These are phyloP conservation scores for Hyposoter didymator DNA, from an alignment of 2,888 invertebrate genomes.

Conservation along the genomic window DNA sequence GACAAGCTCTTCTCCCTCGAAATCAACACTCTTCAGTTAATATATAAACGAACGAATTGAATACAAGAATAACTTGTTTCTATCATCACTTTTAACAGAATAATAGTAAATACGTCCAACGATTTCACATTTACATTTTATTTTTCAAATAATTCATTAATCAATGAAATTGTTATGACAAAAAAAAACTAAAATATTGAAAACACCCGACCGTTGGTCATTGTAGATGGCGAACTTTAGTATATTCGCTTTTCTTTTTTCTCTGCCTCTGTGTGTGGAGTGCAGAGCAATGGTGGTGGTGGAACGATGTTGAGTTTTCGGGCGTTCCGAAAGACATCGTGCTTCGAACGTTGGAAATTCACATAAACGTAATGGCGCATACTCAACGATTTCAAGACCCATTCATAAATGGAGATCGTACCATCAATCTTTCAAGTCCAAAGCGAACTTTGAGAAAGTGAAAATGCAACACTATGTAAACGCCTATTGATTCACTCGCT, in stretches of 20 bases:
- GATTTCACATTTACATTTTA: conserved; percentile 78
- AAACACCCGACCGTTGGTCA: conserved; percentile 78
- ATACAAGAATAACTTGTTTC: conserved; percentile 70
- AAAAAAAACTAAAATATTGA: conserved; percentile 75
- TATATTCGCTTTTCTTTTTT: conserved; percentile 44
- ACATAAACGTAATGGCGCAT: conserved; percentile 49
- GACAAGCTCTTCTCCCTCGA: conserved; percentile 74
- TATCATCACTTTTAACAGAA: conserved; percentile 68
- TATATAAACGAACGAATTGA: conserved; percentile 74
- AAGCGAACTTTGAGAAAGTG: not conserved
- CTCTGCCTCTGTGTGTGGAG: not conserved
- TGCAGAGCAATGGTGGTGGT: not conserved
- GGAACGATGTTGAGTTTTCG: conserved; percentile 9
- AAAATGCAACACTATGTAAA: not conserved
- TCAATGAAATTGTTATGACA: conserved; percentile 80
- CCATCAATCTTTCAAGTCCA: not conserved
- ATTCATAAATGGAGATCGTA: conserved; percentile 31
- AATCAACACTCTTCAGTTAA: conserved; percentile 74
- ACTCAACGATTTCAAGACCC: conserved; percentile 12
- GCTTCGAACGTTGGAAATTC: conserved; percentile 22
- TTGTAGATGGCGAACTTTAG: conserved; percentile 76
- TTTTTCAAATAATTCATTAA: conserved; percentile 66
- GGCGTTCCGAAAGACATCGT: conserved; percentile 69
- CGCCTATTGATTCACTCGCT: not conserved
- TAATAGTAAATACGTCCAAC: conserved; percentile 73